phyloP scores from a whole-genome alignment of 2,113 vertebrate genomes.

The zebrafish (Danio rerio) region DNA sequence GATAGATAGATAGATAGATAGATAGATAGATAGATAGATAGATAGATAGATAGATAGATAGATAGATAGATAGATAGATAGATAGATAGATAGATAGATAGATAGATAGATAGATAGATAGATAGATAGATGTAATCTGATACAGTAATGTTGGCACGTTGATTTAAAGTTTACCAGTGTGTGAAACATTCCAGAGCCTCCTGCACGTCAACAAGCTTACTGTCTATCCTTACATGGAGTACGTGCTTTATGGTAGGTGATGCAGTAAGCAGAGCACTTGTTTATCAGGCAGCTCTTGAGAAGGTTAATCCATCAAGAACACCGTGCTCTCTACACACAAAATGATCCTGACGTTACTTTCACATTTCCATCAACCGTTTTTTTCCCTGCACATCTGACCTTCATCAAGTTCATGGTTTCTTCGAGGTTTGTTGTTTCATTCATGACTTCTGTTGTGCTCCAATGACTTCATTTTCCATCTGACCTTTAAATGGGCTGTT shows the following conservation, averaged over 20 bases:
- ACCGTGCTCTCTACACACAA: background rate
- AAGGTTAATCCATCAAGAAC: background rate
- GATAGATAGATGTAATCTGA: background rate
- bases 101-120: too few species aligned
- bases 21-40: too few species aligned
- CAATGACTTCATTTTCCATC: background rate
- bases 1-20: too few species aligned
- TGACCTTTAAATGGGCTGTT: conserved; percentile 10
- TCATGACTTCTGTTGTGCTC: background rate
- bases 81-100: too few species aligned
- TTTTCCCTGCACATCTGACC: background rate
- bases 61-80: too few species aligned
- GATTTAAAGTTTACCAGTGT: background rate
- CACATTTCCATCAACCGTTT: background rate
- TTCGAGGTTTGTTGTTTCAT: conserved; percentile 1
- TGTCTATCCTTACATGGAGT: conserved; percentile 3
- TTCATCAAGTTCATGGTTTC: background rate
- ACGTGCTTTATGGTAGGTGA: conserved; percentile 2
- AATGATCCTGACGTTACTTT: background rate
- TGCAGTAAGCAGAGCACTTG: conserved; percentile 11
- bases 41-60: too few species aligned
- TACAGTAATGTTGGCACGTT: background rate
- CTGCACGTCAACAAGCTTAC: conserved; percentile 2
- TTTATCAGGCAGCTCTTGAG: conserved; percentile 19
- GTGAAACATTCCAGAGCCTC: background rate